These are phyloP conservation scores for Ennomos quercinarius DNA, from an alignment of 2,888 invertebrate genomes.

Conservation along the genomic window DNA sequence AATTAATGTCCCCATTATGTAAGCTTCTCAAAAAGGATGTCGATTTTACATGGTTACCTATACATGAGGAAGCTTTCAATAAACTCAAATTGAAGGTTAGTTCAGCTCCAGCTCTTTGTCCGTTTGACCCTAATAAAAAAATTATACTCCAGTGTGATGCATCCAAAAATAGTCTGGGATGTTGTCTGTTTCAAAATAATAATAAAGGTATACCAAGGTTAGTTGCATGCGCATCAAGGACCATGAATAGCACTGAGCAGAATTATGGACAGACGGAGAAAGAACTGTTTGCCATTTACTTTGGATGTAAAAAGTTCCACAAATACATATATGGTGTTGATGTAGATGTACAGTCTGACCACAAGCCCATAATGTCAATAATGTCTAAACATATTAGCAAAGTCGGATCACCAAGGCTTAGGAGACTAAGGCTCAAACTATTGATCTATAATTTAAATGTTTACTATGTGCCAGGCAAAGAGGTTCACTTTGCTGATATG, in stretches of 20 bases:
- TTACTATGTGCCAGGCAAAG: slow-evolving; percentile 2
- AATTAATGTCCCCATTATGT: no score
- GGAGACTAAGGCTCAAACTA: slow-evolving; percentile 15
- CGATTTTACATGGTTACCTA: neutral
- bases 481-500: slow-evolving; percentile 22
- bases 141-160: slow-evolving; percentile 5
- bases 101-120: neutral
- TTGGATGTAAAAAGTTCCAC: slow-evolving; percentile 1
- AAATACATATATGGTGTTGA: neutral
- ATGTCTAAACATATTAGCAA: slow-evolving; percentile 13
- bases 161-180: neutral
- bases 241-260: neutral
- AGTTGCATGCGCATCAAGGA: slow-evolving; percentile 3
- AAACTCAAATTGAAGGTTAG: neutral
- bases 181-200: slow-evolving; percentile 7
- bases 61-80: slow-evolving; percentile 1
- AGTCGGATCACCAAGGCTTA: slow-evolving; percentile 19
- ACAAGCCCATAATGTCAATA: slow-evolving; percentile 9
- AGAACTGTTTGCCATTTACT: neutral
- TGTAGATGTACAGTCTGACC: slow-evolving; percentile 11
- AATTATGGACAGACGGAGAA: neutral
- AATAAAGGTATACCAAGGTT: neutral
- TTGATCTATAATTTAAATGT: slow-evolving; percentile 8
- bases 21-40: neutral
- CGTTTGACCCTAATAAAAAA: neutral